Conservation (phyloP, 1,140 invertebrate species). For the Diachasma alloeum region DNA sequence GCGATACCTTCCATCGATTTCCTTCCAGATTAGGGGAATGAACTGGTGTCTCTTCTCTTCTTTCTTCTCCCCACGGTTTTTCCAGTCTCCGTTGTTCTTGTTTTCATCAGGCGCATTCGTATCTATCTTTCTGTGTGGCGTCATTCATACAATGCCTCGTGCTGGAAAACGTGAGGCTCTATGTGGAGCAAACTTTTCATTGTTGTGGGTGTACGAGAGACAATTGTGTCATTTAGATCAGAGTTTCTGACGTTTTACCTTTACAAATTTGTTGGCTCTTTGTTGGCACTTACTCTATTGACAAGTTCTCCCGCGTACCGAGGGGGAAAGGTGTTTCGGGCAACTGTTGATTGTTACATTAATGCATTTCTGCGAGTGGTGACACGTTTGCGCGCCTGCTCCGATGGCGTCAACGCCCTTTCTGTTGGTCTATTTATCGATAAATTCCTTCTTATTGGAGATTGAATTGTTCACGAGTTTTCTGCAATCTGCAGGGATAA, state of each 20-base stretch:
- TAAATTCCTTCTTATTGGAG: neutral
- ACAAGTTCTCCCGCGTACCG: neutral
- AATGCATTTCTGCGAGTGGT: neutral
- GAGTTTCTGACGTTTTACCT: neutral
- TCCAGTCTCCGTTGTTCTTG: neutral
- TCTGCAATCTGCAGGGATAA: neutral
- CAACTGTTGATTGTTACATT: neutral
- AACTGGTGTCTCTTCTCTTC: neutral
- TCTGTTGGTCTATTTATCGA: neutral
- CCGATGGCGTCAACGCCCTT: neutral
- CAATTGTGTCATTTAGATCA: neutral
- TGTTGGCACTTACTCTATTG: neutral
- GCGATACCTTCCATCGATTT: constrained; percentile 5
- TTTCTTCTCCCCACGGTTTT: neutral
- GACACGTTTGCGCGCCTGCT: neutral
- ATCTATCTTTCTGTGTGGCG: neutral
- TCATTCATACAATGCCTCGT: neutral
- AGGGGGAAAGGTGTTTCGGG: neutral
- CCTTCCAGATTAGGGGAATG: constrained; percentile 5
- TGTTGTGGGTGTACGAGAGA: neutral
- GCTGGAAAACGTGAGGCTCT: neutral
- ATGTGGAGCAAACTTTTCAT: neutral
- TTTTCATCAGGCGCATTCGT: neutral
- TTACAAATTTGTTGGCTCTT: neutral
- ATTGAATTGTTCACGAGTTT: neutral